Conservation (phyloP, 2,113 vertebrate species). For the Colossoma macropomum region DNA sequence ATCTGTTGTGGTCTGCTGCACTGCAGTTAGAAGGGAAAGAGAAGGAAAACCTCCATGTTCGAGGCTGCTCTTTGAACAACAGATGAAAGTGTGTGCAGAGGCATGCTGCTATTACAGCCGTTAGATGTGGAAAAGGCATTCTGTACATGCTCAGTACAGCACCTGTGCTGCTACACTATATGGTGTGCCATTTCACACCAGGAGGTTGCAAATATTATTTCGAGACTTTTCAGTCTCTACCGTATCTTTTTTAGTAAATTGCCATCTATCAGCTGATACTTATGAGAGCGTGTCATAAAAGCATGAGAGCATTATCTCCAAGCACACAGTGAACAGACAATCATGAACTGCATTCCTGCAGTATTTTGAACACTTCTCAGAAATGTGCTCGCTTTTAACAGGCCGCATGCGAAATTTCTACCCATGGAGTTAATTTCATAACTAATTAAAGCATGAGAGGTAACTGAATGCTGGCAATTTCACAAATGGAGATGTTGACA, state of each 20-base stretch:
- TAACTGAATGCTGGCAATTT: neutral
- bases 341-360: neutral
- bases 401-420: neutral
- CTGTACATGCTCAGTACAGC: neutral
- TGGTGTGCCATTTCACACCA: neutral
- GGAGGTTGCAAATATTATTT: neutral
- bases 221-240: neutral
- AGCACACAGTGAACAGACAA: neutral
- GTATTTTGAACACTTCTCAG: neutral
- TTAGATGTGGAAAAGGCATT: constrained; percentile 25
- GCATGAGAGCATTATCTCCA: neutral
- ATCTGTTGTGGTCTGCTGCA: neutral
- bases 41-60: constrained; percentile 16
- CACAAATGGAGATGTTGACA: too few relatives aligned
- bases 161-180: neutral
- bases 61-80: constrained; percentile 30
- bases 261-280: neutral
- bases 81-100: constrained; percentile 23
- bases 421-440: neutral
- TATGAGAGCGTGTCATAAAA: neutral
- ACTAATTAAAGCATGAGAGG: neutral
- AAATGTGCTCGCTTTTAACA: neutral
- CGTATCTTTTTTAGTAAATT: neutral
- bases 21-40: neutral
- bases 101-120: neutral